Percentiles rank a stretch among this genome's conserved stretches.
Evolutionary conservation across 2,888 invertebrate genomes (phyloP).

Genomic region (Megalurothrips usitatus): DNA sequence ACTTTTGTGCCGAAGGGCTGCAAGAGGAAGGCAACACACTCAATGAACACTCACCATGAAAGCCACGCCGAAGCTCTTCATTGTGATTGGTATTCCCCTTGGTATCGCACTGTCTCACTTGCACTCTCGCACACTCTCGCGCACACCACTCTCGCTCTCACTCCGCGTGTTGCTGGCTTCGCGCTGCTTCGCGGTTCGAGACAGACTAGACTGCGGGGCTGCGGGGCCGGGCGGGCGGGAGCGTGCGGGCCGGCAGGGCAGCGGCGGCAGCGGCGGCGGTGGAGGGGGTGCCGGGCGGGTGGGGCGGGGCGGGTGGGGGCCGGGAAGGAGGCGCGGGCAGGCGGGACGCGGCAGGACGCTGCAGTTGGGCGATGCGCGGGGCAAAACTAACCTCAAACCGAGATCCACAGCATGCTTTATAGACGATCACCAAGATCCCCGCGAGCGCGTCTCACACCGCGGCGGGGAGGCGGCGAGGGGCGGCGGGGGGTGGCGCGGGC

Average conservation of each 20-base stretch:
- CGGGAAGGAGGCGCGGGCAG: background rate
- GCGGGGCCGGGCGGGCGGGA: background rate
- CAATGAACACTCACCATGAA: background rate
- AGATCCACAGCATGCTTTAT: background rate
- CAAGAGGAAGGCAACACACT: background rate
- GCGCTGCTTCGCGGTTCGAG: background rate
- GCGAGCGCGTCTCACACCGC: no score
- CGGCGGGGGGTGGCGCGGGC: background rate
- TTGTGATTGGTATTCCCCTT: background rate
- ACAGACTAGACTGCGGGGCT: background rate
- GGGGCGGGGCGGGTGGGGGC: background rate
- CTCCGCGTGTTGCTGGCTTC: background rate
- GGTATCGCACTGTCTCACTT: background rate
- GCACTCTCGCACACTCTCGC: background rate
- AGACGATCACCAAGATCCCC: background rate
- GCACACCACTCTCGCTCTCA: background rate
- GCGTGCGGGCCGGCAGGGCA: background rate
- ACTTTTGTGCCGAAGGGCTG: no score
- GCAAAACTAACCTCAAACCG: background rate
- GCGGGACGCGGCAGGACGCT: slow-evolving; percentile 4
- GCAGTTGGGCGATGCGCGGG: background rate
- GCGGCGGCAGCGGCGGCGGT: background rate
- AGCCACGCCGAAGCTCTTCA: background rate
- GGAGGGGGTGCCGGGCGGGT: background rate
- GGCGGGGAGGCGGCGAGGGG: background rate